These are phyloP conservation scores for Araneus ventricosus DNA, from an alignment of 1,140 invertebrate species.

Conservation along the genomic window DNA sequence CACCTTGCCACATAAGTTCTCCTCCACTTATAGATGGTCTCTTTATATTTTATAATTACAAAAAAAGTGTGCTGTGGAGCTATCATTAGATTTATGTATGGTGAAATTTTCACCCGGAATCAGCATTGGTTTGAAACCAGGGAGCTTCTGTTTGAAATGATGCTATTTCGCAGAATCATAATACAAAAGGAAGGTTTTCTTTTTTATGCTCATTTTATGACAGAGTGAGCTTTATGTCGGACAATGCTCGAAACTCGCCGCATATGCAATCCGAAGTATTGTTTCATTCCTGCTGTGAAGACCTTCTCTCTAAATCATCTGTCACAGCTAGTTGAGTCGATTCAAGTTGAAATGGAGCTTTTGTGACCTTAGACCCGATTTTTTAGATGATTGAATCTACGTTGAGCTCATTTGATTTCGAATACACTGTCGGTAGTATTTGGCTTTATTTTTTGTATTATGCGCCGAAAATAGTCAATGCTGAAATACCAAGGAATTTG, in stretches of 20 bases:
- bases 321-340: not conserved
- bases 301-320: slow-evolving; percentile 31
- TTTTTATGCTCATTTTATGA: slow-evolving; percentile 48
- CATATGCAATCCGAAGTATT: slow-evolving; percentile 16
- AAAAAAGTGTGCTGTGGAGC: not conserved
- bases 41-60: not conserved
- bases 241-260: slow-evolving; percentile 49
- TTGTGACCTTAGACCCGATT: slow-evolving; percentile 1
- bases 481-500: not conserved
- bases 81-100: not conserved
- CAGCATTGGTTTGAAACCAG: not conserved
- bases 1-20: not conserved
- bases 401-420: not conserved
- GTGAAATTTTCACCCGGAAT: not conserved
- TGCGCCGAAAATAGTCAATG: not conserved
- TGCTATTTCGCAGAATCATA: slow-evolving; percentile 20
- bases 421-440: not conserved
- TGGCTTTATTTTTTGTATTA: not conserved
- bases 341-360: not conserved
- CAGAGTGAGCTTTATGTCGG: slow-evolving; percentile 22
- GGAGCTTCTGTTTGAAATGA: slow-evolving; percentile 7
- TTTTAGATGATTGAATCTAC: slow-evolving; percentile 16
- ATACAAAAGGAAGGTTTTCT: slow-evolving; percentile 30
- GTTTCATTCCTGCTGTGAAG: slow-evolving; percentile 20
- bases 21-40: not conserved